Evolutionary conservation across 2,888 invertebrate genomes (phyloP).

Genomic region (Ypsolopha sequella): DNA sequence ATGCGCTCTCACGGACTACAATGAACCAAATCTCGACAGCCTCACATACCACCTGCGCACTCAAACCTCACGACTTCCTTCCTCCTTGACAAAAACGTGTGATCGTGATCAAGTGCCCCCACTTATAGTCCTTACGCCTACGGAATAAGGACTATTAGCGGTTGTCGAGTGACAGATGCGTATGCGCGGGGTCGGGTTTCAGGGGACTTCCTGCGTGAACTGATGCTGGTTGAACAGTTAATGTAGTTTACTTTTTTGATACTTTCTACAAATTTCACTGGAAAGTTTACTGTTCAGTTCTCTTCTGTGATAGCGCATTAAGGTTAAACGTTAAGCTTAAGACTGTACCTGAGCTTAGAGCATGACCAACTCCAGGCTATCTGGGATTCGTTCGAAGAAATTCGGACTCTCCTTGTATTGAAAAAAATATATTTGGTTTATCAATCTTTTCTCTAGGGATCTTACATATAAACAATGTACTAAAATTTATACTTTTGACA

Average conservation of each 20-base stretch:
- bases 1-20: slow-evolving; percentile 3
- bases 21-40: neutral
- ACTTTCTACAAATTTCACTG: too few species aligned
- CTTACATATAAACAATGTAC: too few species aligned
- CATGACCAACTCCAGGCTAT: too few species aligned
- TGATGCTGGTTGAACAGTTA: slow-evolving; percentile 2
- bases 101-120: slow-evolving; percentile 29
- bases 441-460: too few species aligned
- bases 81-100: slow-evolving; percentile 30
- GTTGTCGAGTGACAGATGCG: neutral
- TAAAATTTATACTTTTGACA: too few species aligned
- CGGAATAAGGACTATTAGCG: neutral
- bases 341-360: too few species aligned
- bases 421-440: too few species aligned
- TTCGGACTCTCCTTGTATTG: too few species aligned
- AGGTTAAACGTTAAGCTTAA: too few species aligned
- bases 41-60: slow-evolving; percentile 28
- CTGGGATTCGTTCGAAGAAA: too few species aligned
- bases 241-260: neutral
- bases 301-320: too few species aligned
- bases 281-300: too few species aligned
- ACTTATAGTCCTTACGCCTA: neutral
- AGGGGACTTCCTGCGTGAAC: neutral
- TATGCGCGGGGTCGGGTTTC: neutral
- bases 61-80: slow-evolving; percentile 34